Percentiles rank a stretch among this genome's conserved stretches.
These are phyloP conservation scores for Diplosoma virens DNA, from an alignment of 23 tunicate species.

Conservation along the genomic window DNA sequence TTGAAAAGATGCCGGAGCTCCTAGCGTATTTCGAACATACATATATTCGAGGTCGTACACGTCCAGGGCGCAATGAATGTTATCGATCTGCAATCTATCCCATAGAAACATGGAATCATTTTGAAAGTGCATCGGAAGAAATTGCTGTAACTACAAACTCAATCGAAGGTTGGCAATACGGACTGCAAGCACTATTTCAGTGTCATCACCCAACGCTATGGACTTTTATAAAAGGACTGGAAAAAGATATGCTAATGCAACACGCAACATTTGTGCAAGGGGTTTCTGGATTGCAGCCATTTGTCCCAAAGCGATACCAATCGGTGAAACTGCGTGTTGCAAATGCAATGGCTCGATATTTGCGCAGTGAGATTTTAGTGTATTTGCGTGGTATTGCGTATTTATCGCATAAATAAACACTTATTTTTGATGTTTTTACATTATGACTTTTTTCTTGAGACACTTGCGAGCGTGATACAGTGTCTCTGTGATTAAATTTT, in stretches of 20 bases:
- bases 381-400: slow-evolving; percentile 29
- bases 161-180: slow-evolving; percentile 13
- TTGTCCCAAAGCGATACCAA: slow-evolving; percentile 35
- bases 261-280: slow-evolving; percentile 27
- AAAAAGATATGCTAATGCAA: slow-evolving; percentile 32
- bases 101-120: slow-evolving; percentile 32
- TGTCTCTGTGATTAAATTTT: slow-evolving; percentile 19
- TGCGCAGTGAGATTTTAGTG: slow-evolving; percentile 28
- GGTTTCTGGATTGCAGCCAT: slow-evolving; percentile 38
- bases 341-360: slow-evolving; percentile 32
- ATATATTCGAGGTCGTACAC: slow-evolving; percentile 17
- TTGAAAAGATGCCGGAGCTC: slow-evolving; percentile 6
- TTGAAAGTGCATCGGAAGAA: slow-evolving; percentile 32
- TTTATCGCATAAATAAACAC: neutral
- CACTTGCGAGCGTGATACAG: slow-evolving; percentile 3
- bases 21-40: slow-evolving; percentile 23
- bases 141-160: slow-evolving; percentile 18
- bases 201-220: slow-evolving; percentile 37
- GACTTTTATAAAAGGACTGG: slow-evolving; percentile 30
- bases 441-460: slow-evolving; percentile 15
- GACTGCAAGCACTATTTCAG: slow-evolving; percentile 26
- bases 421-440: slow-evolving; percentile 20
- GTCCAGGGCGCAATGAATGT: slow-evolving; percentile 29
- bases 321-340: slow-evolving; percentile 33
- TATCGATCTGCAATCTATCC: slow-evolving; percentile 40